These are phyloP conservation scores for Drosophila siamana DNA, from an alignment of 2,888 invertebrate genomes.

Conservation along the genomic window DNA sequence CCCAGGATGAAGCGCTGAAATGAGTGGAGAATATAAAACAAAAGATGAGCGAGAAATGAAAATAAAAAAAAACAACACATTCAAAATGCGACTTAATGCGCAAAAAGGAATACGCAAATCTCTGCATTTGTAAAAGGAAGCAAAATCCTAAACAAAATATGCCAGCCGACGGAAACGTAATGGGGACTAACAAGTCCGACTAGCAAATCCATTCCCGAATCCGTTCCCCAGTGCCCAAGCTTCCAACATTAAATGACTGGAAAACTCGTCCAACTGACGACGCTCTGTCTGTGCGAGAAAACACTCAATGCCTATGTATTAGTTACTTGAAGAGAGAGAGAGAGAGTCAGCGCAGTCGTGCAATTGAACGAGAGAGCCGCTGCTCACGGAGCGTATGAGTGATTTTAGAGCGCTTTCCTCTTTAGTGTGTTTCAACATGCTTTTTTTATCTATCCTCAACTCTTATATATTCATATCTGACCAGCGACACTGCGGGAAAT, in stretches of 20 bases:
- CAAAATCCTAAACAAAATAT: slow-evolving; percentile 74
- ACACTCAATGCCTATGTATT: slow-evolving; percentile 47
- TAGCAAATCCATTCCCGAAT: slow-evolving; percentile 4
- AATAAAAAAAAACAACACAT: slow-evolving; percentile 74
- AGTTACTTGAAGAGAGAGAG: slow-evolving; percentile 41
- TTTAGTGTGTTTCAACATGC: background rate
- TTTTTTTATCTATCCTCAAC: slow-evolving; percentile 48
- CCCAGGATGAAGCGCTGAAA: slow-evolving; percentile 15
- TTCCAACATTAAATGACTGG: slow-evolving; percentile 60
- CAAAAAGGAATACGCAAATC: slow-evolving; percentile 65
- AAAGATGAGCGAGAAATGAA: slow-evolving; percentile 43
- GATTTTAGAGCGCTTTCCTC: slow-evolving; percentile 52
- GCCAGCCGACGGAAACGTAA: slow-evolving; percentile 57
- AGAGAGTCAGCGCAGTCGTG: slow-evolving; percentile 57
- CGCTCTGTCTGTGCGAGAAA: slow-evolving; percentile 68
- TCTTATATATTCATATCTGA: slow-evolving; percentile 58
- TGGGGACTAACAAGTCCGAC: slow-evolving; percentile 11
- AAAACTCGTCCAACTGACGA: slow-evolving; percentile 66
- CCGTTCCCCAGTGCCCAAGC: slow-evolving; percentile 32
- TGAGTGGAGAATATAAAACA: slow-evolving; percentile 28
- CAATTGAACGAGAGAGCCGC: slow-evolving; percentile 14
- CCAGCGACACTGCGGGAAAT: slow-evolving; percentile 16
- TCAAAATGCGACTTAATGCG: slow-evolving; percentile 74
- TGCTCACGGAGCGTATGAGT: slow-evolving; percentile 65
- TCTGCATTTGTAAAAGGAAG: slow-evolving; percentile 72